These are phyloP conservation scores for Promerops cafer DNA, from an alignment of 2,113 vertebrate genomes.

Conservation along the genomic window DNA sequence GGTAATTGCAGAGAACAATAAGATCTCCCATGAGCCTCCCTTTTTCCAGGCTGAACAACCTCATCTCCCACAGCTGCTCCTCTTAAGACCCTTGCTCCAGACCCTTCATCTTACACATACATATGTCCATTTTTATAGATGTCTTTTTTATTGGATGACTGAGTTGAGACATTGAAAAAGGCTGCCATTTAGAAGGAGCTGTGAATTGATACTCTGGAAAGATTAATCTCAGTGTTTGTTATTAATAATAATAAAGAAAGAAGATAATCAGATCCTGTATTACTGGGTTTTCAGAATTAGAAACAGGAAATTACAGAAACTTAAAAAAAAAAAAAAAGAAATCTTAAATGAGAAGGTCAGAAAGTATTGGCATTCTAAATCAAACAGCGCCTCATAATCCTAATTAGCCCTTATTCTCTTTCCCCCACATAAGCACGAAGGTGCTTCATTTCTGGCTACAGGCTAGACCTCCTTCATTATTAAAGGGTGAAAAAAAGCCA, in stretches of 20 bases:
- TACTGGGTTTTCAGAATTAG: background rate
- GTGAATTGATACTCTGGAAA: background rate
- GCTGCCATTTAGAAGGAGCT: background rate
- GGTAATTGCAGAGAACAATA: fast-evolving
- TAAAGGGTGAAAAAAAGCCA: background rate
- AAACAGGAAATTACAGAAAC: background rate
- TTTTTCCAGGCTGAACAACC: background rate
- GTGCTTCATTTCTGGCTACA: background rate
- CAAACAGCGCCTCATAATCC: background rate
- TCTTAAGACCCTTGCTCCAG: background rate
- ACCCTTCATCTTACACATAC: background rate
- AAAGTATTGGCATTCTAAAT: background rate
- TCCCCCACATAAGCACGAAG: background rate
- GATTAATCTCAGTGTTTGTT: background rate
- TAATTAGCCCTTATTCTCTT: background rate
- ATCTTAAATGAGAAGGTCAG: background rate
- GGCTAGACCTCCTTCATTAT: background rate
- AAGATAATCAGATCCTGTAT: background rate
- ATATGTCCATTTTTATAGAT: background rate
- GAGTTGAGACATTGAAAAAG: background rate
- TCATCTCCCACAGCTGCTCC: background rate
- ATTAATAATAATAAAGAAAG: background rate
- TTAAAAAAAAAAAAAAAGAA: too few relatives aligned
- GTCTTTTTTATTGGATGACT: background rate
- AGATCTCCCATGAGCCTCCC: background rate